Conservation (phyloP, 2,113 vertebrate genomes). For the Myocastor coypus region DNA sequence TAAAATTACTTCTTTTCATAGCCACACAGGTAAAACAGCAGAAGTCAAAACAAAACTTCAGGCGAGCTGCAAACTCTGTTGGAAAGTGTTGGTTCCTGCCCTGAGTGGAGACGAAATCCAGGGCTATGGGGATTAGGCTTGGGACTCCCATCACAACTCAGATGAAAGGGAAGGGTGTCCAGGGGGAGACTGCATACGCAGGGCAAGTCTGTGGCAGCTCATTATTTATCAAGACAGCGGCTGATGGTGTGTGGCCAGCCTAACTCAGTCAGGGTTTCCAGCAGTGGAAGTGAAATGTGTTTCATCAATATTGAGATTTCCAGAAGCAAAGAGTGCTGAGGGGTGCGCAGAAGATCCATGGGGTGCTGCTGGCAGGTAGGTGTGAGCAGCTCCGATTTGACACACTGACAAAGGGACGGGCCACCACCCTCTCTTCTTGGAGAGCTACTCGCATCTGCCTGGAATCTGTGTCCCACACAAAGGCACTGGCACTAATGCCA, state of each 20-base stretch:
- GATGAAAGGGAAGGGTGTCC: no score
- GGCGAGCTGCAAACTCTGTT: background rate
- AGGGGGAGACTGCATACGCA: no score
- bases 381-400: background rate
- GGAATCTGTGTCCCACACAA: slow-evolving; percentile 26
- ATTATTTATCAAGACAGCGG: background rate
- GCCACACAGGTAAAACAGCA: background rate
- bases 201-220: background rate
- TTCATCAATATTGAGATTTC: background rate
- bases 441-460: background rate
- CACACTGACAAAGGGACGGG: background rate
- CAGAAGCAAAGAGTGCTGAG: background rate
- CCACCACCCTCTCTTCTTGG: background rate
- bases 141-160: background rate
- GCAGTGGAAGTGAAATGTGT: background rate
- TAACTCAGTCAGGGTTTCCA: background rate
- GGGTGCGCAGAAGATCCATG: background rate
- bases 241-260: background rate
- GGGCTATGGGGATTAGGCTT: background rate
- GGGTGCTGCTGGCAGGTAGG: background rate
- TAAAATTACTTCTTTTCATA: background rate
- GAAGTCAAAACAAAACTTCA: background rate
- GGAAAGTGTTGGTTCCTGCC: background rate
- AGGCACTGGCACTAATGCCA: background rate
- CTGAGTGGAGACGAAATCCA: background rate